These are phyloP conservation scores for Lumbricus terrestris DNA, from an alignment of 2,888 invertebrate genomes.

Conservation along the genomic window DNA sequence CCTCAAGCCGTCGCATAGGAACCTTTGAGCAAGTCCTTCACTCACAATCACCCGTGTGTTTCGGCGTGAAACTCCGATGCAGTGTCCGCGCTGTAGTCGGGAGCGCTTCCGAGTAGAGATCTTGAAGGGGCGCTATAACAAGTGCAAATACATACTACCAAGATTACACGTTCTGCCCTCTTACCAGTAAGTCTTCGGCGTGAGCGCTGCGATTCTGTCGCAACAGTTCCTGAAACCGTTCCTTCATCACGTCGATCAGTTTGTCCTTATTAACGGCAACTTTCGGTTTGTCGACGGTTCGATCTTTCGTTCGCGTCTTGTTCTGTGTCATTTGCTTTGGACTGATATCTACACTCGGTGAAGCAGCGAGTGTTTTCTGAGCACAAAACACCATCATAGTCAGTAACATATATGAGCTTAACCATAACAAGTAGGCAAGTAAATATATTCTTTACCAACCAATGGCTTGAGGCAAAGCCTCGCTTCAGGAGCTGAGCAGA, in stretches of 20 bases:
- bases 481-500: too few relatives aligned
- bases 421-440: too few relatives aligned
- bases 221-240: constrained; percentile 51
- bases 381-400: neutral
- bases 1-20: too few relatives aligned
- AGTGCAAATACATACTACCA: neutral
- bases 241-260: constrained; percentile 53
- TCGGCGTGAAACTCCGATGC: too few relatives aligned
- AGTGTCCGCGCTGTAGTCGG: too few relatives aligned
- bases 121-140: too few relatives aligned
- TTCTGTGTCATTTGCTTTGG: constrained; percentile 54
- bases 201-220: constrained; percentile 15
- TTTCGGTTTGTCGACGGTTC: neutral
- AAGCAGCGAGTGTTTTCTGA: neutral
- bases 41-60: too few relatives aligned
- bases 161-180: neutral
- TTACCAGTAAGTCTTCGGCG: constrained; percentile 12
- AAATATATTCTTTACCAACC: too few relatives aligned
- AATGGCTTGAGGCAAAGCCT: too few relatives aligned
- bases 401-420: neutral
- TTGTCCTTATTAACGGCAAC: constrained; percentile 47
- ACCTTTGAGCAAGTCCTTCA: too few relatives aligned
- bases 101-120: too few relatives aligned
- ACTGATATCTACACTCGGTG: constrained; percentile 42
- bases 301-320: constrained; percentile 47